A percentile compares a stretch with the other conserved stretches of the same genome.
Conservation (phyloP, 2,888 invertebrate genomes). For the Eremobia ochroleuca region DNA sequence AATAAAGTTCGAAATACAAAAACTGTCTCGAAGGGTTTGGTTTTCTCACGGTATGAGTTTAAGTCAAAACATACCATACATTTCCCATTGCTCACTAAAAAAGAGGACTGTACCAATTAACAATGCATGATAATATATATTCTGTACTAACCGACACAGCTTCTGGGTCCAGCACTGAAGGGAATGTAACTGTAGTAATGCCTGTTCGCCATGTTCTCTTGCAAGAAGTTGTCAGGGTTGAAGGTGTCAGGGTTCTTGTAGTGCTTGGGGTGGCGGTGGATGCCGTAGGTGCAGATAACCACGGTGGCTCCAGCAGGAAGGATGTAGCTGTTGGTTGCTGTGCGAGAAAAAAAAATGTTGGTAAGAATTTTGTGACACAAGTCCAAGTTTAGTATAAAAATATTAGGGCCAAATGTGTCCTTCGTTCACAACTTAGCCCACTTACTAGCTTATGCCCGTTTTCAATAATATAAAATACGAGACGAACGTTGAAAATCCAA, state of each 20-base stretch:
- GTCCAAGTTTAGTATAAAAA: background rate
- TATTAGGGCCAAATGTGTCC: background rate
- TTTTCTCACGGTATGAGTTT: background rate
- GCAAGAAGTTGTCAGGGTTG: slow-evolving; percentile 95
- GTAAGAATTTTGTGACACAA: background rate
- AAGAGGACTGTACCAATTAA: background rate
- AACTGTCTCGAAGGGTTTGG: background rate
- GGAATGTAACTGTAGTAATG: slow-evolving; percentile 96
- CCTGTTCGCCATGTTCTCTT: slow-evolving; percentile 93
- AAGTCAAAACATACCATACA: background rate
- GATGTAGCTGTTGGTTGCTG: slow-evolving; percentile 92
- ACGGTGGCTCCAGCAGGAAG: slow-evolving; percentile 94
- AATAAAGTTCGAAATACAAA: background rate
- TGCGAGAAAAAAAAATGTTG: background rate
- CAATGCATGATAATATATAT: background rate
- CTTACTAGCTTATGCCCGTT: background rate
- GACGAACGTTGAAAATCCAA: background rate
- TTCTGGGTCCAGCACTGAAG: slow-evolving; percentile 95
- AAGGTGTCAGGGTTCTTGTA: slow-evolving; percentile 94
- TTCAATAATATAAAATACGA: background rate
- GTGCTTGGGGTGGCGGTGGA: slow-evolving; percentile 93
- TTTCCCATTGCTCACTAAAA: background rate
- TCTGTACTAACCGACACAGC: slow-evolving; percentile 92
- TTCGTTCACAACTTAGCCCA: background rate
- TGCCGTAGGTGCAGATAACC: slow-evolving; percentile 92